A percentile compares a stretch with the other conserved stretches of the same genome.
These are phyloP conservation scores for Dicycla oo DNA, from an alignment of 2,888 invertebrate genomes.

Conservation along the genomic window DNA sequence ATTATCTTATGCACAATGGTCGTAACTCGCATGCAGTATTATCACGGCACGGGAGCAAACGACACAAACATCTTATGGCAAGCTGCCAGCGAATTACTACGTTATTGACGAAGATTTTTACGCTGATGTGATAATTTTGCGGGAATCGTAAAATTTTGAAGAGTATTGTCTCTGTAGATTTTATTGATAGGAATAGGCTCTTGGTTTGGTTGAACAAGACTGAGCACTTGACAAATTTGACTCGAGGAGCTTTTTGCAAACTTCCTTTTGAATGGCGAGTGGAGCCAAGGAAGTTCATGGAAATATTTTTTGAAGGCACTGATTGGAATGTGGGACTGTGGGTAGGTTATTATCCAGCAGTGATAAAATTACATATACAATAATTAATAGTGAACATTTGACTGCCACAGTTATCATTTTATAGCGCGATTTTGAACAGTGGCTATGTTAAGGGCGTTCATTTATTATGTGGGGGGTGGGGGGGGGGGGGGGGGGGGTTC, in stretches of 20 bases:
- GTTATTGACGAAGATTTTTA: constrained; percentile 23
- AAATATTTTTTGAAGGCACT: background rate
- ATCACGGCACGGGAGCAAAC: constrained; percentile 13
- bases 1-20: constrained; percentile 41
- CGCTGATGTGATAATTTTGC: background rate
- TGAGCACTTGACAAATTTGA: background rate
- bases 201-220: background rate
- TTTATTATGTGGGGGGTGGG: too few species aligned
- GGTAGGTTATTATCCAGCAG: background rate
- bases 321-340: background rate
- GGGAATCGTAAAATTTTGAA: background rate
- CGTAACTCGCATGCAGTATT: constrained; percentile 27
- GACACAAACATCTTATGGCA: constrained; percentile 33
- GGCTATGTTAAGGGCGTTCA: too few species aligned
- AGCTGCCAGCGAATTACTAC: constrained; percentile 34
- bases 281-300: background rate
- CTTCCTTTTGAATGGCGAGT: background rate
- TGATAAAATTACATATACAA: background rate
- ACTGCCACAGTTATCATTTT: background rate
- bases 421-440: too few species aligned
- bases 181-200: background rate
- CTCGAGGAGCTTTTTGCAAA: background rate
- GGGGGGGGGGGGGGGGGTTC: too few species aligned
- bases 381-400: background rate
- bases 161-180: background rate